Evolutionary conservation across 2,113 vertebrate genomes (phyloP).

Genomic region (Eubucco bourcierii): DNA sequence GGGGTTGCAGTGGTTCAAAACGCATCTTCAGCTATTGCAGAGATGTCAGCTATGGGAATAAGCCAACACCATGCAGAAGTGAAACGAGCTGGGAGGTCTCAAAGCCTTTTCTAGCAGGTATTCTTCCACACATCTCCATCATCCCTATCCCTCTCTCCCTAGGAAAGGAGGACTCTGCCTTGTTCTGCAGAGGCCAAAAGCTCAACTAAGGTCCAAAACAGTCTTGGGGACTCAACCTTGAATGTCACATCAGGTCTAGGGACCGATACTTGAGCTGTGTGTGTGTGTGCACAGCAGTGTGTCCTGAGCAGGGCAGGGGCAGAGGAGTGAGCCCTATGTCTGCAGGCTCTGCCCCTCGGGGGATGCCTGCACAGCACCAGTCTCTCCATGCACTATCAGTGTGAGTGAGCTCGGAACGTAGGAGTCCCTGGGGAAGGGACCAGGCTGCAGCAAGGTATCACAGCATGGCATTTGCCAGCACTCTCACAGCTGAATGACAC

Average conservation of each 20-base stretch:
- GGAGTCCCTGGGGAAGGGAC: background rate
- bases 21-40: background rate
- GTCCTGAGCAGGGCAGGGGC: background rate
- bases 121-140: background rate
- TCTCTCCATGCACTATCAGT: background rate
- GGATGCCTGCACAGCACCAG: background rate
- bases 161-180: background rate
- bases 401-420: background rate
- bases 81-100: background rate
- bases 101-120: background rate
- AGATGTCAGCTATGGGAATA: background rate
- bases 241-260: background rate
- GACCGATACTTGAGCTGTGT: background rate
- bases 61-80: background rate
- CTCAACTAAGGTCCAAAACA: background rate
- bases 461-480: background rate
- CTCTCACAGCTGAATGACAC: background rate
- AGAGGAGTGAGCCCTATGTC: background rate
- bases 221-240: background rate
- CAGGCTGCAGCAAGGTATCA: conserved; percentile 22
- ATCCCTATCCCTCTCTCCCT: background rate
- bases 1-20: background rate
- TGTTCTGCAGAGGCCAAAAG: background rate
- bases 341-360: background rate
- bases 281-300: background rate